These are phyloP conservation scores for Plagodis pulveraria DNA, from an alignment of 2,888 invertebrate genomes.

Conservation along the genomic window DNA sequence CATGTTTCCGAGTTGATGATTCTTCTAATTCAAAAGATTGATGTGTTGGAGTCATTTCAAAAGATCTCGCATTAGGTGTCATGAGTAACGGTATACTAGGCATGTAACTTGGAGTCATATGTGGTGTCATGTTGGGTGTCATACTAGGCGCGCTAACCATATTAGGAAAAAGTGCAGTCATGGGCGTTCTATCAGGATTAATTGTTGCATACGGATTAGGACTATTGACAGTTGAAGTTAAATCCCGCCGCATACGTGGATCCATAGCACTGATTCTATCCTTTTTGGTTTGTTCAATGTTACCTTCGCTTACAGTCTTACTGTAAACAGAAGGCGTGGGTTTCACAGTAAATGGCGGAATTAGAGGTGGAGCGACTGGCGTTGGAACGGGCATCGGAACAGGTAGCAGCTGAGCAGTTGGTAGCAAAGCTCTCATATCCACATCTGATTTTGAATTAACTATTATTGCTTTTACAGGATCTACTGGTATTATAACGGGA, in stretches of 20 bases:
- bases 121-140: slow-evolving; percentile 38
- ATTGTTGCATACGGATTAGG: slow-evolving; percentile 40
- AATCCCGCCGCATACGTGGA: slow-evolving; percentile 63
- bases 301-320: slow-evolving; percentile 22
- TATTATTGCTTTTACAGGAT: slow-evolving; percentile 58
- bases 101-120: slow-evolving; percentile 39
- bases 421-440: slow-evolving; percentile 66
- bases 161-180: slow-evolving; percentile 27
- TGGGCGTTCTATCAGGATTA: slow-evolving; percentile 47
- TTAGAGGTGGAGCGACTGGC: slow-evolving; percentile 5
- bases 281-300: slow-evolving; percentile 35
- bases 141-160: slow-evolving; percentile 34
- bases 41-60: slow-evolving; percentile 57
- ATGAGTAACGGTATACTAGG: slow-evolving; percentile 41
- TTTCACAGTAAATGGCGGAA: not conserved
- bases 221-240: slow-evolving; percentile 41
- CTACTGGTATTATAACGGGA: slow-evolving; percentile 73
- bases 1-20: slow-evolving; percentile 56
- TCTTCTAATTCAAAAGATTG: slow-evolving; percentile 57
- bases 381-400: slow-evolving; percentile 7
- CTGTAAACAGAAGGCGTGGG: slow-evolving; percentile 6
- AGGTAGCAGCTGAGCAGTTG: slow-evolving; percentile 33
- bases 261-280: slow-evolving; percentile 47
- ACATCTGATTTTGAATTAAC: slow-evolving; percentile 55
- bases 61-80: slow-evolving; percentile 54